Percentiles rank a stretch among this genome's conserved stretches.
Conservation (phyloP, 2,113 vertebrate species). For the Neopipo cinnamomea region DNA sequence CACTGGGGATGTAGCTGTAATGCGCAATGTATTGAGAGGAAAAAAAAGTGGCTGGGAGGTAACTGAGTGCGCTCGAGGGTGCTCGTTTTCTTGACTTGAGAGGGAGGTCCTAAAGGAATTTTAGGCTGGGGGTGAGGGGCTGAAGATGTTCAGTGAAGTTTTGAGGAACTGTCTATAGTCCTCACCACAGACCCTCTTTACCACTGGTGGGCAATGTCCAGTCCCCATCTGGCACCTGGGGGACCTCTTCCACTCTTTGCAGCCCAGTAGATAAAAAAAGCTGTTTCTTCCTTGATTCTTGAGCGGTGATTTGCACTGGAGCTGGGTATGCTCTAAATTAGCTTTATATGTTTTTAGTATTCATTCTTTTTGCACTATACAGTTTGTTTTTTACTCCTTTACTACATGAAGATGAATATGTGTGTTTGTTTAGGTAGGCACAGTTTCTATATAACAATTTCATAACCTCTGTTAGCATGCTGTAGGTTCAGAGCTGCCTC, state of each 20-base stretch:
- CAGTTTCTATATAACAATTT: not conserved
- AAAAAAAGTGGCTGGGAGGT: not conserved
- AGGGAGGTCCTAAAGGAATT: not conserved
- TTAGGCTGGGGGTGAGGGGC: not conserved
- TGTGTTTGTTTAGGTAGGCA: not conserved
- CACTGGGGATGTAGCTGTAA: not conserved
- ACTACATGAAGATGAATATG: not conserved
- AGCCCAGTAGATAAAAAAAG: not conserved
- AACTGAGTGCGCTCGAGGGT: not conserved
- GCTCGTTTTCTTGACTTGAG: not conserved
- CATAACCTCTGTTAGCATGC: not conserved
- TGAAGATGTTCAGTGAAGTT: not conserved
- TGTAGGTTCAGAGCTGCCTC: not conserved
- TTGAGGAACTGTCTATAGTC: not conserved
- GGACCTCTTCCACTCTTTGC: not conserved
- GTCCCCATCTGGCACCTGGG: not conserved
- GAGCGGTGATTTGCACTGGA: not conserved
- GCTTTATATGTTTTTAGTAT: not conserved
- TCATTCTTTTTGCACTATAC: not conserved
- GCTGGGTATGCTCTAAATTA: not conserved
- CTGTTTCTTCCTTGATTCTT: not conserved
- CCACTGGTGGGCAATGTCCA: not conserved
- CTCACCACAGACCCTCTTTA: not conserved
- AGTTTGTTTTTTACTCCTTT: not conserved
- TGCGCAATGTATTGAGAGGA: rapidly evolving